phyloP scores from a whole-genome alignment of 2,113 vertebrate species.

The Amazona vittata region DNA sequence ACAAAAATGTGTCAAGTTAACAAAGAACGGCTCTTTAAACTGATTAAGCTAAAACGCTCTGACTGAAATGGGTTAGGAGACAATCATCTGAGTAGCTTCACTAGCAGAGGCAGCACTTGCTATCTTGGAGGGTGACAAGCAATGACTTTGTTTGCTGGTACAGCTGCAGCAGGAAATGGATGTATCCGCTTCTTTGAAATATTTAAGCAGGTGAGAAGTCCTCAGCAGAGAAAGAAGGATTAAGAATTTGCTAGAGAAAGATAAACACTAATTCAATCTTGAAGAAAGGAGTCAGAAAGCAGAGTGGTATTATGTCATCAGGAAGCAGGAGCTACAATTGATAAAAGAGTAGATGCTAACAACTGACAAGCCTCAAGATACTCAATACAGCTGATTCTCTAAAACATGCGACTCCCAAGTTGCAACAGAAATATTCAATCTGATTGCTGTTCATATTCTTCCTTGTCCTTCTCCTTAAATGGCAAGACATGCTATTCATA shows the following conservation, averaged over 20 bases:
- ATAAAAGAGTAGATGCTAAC: neutral
- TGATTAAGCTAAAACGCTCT: conserved; percentile 16
- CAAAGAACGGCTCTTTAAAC: neutral
- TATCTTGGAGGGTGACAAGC: neutral
- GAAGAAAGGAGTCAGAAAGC: neutral
- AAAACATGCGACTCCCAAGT: neutral
- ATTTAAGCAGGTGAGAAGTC: conserved; percentile 15
- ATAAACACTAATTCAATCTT: neutral
- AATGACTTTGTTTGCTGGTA: neutral
- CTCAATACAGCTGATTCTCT: neutral
- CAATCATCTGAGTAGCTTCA: neutral
- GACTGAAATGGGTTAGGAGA: conserved; percentile 45
- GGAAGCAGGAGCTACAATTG: neutral
- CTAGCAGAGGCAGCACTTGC: neutral
- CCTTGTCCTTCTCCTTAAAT: neutral
- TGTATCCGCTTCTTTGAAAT: neutral
- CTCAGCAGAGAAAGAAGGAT: neutral
- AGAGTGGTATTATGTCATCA: neutral
- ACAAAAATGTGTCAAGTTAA: conserved; percentile 26
- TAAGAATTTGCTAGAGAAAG: neutral
- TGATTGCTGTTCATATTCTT: neutral
- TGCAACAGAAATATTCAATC: neutral
- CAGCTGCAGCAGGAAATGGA: neutral
- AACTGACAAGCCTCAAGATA: neutral
- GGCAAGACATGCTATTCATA: neutral